Conservation (phyloP, 2,888 invertebrate species). For the Polydesmus complanatus region DNA sequence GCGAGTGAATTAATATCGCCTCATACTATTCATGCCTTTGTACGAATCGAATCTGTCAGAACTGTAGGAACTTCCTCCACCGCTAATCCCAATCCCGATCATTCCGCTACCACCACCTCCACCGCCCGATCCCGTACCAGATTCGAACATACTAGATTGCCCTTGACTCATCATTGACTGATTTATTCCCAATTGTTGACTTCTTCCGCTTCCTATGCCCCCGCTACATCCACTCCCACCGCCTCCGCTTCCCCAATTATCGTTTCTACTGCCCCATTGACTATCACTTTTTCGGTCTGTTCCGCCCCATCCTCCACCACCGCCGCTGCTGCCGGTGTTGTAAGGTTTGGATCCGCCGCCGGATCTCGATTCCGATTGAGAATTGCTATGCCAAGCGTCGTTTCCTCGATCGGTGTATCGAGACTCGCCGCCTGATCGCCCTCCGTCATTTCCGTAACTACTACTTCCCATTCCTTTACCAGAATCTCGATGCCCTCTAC, state of each 20-base stretch:
- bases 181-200: slow-evolving; percentile 15
- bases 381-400: slow-evolving; percentile 11
- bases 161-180: slow-evolving; percentile 10
- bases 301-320: slow-evolving; percentile 4
- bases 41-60: slow-evolving; percentile 18
- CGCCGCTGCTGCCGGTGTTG: not conserved
- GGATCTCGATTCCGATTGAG: slow-evolving; percentile 6
- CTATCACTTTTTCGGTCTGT: slow-evolving; percentile 3
- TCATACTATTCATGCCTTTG: slow-evolving; percentile 15
- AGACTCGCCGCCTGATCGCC: slow-evolving; percentile 8
- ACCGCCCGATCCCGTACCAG: slow-evolving; percentile 4
- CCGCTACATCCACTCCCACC: slow-evolving; percentile 11
- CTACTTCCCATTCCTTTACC: slow-evolving; percentile 15
- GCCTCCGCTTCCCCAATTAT: slow-evolving; percentile 16
- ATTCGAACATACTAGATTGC: slow-evolving; percentile 1
- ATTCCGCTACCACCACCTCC: slow-evolving; percentile 5
- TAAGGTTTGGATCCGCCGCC: slow-evolving; percentile 8
- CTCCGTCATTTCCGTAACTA: not conserved
- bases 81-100: slow-evolving; percentile 13
- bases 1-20: slow-evolving; percentile 15
- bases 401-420: not conserved
- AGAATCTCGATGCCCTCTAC: slow-evolving; percentile 1
- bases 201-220: slow-evolving; percentile 8
- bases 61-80: slow-evolving; percentile 10
- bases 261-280: slow-evolving; percentile 10